phyloP scores from a whole-genome alignment of 2,113 vertebrate genomes.

The Zingel zingel region DNA sequence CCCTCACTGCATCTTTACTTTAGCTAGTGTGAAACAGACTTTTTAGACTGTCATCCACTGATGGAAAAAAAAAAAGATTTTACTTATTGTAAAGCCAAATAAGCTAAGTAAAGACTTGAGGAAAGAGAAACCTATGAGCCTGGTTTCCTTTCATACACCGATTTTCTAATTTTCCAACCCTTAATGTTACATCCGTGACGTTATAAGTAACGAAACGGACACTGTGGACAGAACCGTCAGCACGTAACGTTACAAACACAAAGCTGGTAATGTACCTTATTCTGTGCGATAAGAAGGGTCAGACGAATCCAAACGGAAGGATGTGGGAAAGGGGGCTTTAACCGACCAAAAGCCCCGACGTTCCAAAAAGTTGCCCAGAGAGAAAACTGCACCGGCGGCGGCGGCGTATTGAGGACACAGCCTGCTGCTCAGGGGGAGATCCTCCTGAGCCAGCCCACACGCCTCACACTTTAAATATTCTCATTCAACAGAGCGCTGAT shows the following conservation, averaged over 20 bases:
- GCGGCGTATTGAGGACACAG: conserved; percentile 40
- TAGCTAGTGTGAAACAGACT: background rate
- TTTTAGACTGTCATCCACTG: background rate
- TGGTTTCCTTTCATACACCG: background rate
- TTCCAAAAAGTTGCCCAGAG: conserved; percentile 68
- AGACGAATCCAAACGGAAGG: conserved; percentile 37
- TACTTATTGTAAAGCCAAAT: background rate
- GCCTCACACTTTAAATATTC: conserved; percentile 42
- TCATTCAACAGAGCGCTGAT: conserved; percentile 17
- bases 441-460: conserved; percentile 68
- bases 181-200: background rate
- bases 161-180: background rate
- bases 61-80: background rate
- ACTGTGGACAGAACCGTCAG: too few species aligned
- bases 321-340: conserved; percentile 48
- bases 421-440: background rate
- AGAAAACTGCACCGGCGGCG: conserved; percentile 57
- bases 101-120: background rate
- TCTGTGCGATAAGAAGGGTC: conserved; percentile 10
- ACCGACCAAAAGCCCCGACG: conserved; percentile 43
- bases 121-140: background rate
- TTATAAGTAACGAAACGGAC: background rate
- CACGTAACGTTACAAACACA: background rate
- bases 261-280: conserved; percentile 65
- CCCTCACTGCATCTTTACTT: background rate